phyloP scores from a whole-genome alignment of 2,888 invertebrate genomes.

The Watsonalla cultraria region DNA sequence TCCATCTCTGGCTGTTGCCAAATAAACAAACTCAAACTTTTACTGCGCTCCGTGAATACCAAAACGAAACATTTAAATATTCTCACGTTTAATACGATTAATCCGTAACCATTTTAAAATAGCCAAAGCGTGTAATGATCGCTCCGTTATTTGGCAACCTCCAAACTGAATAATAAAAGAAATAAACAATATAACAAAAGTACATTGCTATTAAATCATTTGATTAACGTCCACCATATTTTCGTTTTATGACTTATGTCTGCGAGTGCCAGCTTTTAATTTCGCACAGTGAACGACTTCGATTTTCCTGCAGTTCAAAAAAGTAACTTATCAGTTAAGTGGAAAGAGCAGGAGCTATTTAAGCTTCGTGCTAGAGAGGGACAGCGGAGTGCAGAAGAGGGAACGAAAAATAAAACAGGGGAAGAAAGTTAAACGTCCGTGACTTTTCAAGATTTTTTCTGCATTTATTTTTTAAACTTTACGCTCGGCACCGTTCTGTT shows the following conservation, averaged over 20 bases:
- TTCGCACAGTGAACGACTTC: slow-evolving; percentile 67
- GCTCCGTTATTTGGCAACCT: slow-evolving; percentile 1
- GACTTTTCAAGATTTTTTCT: slow-evolving; percentile 78
- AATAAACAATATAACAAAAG: slow-evolving; percentile 21
- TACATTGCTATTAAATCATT: slow-evolving; percentile 40
- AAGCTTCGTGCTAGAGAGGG: slow-evolving; percentile 35
- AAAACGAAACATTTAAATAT: background rate
- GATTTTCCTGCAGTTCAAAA: slow-evolving; percentile 76
- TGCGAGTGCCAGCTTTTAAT: slow-evolving; percentile 74
- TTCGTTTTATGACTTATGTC: slow-evolving; percentile 72
- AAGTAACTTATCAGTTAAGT: slow-evolving; percentile 75
- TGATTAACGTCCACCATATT: slow-evolving; percentile 63
- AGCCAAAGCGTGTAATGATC: background rate
- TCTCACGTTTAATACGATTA: slow-evolving; percentile 1
- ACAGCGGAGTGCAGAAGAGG: slow-evolving; percentile 57
- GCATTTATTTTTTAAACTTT: slow-evolving; percentile 76
- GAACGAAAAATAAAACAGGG: slow-evolving; percentile 76
- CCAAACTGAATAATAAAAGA: slow-evolving; percentile 7
- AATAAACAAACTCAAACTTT: slow-evolving; percentile 45
- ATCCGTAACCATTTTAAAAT: slow-evolving; percentile 3
- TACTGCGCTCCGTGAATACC: background rate
- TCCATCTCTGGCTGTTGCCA: slow-evolving; percentile 48
- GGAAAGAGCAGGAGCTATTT: slow-evolving; percentile 47
- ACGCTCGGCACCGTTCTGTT: slow-evolving; percentile 50
- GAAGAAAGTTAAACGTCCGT: slow-evolving; percentile 79